Evolutionary conservation across 2,113 vertebrate genomes (phyloP).

Genomic region (Oryzias javanicus): DNA sequence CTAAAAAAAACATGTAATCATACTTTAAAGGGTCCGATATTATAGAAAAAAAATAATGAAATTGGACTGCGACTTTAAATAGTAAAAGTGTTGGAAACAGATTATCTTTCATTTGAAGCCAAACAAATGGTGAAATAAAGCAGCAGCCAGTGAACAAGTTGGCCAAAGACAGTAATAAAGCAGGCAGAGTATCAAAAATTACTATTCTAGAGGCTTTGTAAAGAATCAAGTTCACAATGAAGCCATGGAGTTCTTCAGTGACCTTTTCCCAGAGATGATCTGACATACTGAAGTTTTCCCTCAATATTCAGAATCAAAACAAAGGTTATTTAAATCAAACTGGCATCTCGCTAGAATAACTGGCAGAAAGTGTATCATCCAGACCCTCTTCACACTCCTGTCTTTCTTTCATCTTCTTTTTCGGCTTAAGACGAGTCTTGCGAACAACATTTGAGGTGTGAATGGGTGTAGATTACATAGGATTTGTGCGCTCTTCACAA

Average conservation of each 20-base stretch:
- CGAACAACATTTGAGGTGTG: conserved; percentile 42
- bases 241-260: conserved; percentile 4
- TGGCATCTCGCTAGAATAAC: conserved; percentile 35
- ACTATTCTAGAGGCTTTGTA: neutral
- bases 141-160: neutral
- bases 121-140: conserved; percentile 2
- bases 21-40: no score
- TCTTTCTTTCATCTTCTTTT: neutral
- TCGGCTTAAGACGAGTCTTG: conserved; percentile 19
- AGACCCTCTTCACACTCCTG: conserved; percentile 7
- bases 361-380: conserved; percentile 11
- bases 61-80: no score
- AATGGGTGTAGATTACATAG: conserved; percentile 42
- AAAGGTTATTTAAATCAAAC: conserved; percentile 59
- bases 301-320: conserved; percentile 35
- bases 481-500: conserved; percentile 54
- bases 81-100: no score
- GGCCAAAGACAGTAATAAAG: conserved; percentile 19
- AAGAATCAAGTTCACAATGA: conserved; percentile 13
- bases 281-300: conserved; percentile 12
- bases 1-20: no score
- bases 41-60: no score
- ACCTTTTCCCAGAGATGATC: conserved; percentile 5
- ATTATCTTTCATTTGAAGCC: conserved; percentile 29
- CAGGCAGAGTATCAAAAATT: neutral